A percentile compares a stretch with the other conserved stretches of the same genome.
Evolutionary conservation across 2,797 vertebrate genomes (phyloP).

Genomic region (Lepilemur ruficaudatus): DNA sequence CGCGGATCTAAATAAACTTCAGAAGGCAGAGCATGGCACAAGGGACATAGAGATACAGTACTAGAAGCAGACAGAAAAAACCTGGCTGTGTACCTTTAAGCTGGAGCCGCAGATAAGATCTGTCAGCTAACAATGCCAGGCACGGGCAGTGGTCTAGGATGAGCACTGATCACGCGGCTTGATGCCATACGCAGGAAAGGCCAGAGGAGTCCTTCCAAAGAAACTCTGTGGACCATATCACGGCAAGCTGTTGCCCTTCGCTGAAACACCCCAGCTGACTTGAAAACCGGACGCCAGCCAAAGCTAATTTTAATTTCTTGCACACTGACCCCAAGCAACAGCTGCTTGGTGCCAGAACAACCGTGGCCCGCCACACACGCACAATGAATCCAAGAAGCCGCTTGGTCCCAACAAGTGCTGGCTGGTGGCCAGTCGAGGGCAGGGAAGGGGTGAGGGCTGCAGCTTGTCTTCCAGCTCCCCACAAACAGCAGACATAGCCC

Average conservation of each 20-base stretch:
- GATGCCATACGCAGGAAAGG: accelerated
- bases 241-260: not conserved
- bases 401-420: not conserved
- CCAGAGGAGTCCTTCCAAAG: accelerated
- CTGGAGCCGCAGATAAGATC: accelerated
- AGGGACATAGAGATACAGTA: accelerated
- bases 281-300: not conserved
- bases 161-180: accelerated
- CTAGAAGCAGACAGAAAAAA: not conserved
- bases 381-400: accelerated
- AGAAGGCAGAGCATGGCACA: not conserved
- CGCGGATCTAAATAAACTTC: not conserved
- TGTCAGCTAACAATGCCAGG: no score
- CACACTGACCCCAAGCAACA: not conserved
- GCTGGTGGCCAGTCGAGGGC: not conserved
- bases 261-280: not conserved
- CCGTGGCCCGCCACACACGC: not conserved
- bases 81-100: not conserved
- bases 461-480: not conserved
- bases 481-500: not conserved
- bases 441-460: accelerated
- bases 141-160: accelerated
- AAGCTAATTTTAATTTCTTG: conserved; percentile 52
- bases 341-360: not conserved
- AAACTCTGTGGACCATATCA: accelerated